Evolutionary conservation across 1,140 invertebrate genomes (phyloP), one percentile per base, ranked within the genome.

Genomic region (Mactra quadrangularis): DNA sequence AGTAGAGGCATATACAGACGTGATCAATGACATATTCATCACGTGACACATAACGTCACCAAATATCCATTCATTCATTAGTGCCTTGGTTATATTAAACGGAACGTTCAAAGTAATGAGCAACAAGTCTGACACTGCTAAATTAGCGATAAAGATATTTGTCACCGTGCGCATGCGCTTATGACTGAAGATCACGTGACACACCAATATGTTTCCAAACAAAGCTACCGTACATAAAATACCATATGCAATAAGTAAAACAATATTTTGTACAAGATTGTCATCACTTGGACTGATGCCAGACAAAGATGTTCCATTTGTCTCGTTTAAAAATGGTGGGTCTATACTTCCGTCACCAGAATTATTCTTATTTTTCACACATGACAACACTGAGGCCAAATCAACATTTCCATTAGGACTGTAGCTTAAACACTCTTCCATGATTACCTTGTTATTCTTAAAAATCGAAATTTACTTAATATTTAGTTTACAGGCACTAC

Each of bases 101-200:
- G 92, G 98, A n/a, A 99, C 97, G 0, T 97, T 97, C 83, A 99
- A 95, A 3, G 96, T 94, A 89, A 98, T 99, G 22, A 99, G 94
- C 1, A 99, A 91, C 66, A 99, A 96, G 91, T 99, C 98, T 19
- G 97, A 97, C n/a, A 99, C 93, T 0, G 98, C 98, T 70, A 99
- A 93, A 92, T 99, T 99, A 22, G 97, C 97, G 87, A 99, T 99
- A 93, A 99, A 99, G 55, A 98, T 95, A 93, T 99, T 99, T 25
- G 98, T 99, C 0, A 99, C 98, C 0, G 98, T 99, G 90, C 98
- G 98, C 97, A 99, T 98, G 38, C 96, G 95, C 45, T 95, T 95
- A 91, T 98, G 99, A 27, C 96, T 94, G 0, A 96, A 95, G 0
- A 99, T 97, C 0, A 98, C 97, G 92, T 97, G 91, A 74, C 90